Percentiles rank a stretch among this genome's conserved stretches.
phyloP scores from a whole-genome alignment of 2,797 vertebrate species.

The Aeoliscus strigatus region DNA sequence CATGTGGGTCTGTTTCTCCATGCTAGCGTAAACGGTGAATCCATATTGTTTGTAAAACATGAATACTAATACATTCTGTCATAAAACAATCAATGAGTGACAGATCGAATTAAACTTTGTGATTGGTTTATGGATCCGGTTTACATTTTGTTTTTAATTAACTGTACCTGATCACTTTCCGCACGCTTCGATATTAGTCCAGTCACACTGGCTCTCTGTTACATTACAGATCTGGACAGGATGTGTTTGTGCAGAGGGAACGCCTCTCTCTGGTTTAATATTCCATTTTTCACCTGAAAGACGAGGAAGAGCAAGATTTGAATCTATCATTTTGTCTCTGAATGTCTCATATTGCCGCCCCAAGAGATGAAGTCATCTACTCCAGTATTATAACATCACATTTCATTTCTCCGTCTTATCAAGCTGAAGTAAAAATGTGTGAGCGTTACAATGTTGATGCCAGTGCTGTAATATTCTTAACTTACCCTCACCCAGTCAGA shows the following conservation, averaged over 20 bases:
- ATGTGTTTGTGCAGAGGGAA: constrained; percentile 34
- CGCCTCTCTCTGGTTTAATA: constrained; percentile 24
- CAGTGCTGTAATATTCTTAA: too few species aligned
- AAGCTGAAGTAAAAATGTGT: constrained; percentile 9
- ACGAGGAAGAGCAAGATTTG: constrained; percentile 12
- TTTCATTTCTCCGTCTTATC: constrained; percentile 6
- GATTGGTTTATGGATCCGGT: constrained; percentile 40
- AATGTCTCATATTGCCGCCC: not conserved
- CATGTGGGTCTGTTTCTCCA: too few species aligned
- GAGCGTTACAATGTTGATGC: not conserved
- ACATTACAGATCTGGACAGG: constrained; percentile 10
- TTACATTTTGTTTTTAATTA: constrained; percentile 25
- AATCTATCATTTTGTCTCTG: constrained; percentile 23
- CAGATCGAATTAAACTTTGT: constrained; percentile 27
- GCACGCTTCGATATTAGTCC: constrained; percentile 32
- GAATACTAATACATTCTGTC: constrained; percentile 19
- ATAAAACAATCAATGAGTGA: constrained; percentile 22
- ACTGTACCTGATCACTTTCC: constrained; percentile 7
- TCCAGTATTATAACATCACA: constrained; percentile 12
- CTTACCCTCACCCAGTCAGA: too few species aligned
- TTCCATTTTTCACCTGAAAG: constrained; percentile 14
- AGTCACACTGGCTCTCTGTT: constrained; percentile 25
- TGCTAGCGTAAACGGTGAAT: constrained; percentile 3
- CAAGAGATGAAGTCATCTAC: constrained; percentile 9
- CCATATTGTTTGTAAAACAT: constrained; percentile 12